Evolutionary conservation across 2,797 vertebrate species (phyloP).

Genomic region (Hypotaenidia okinawae): DNA sequence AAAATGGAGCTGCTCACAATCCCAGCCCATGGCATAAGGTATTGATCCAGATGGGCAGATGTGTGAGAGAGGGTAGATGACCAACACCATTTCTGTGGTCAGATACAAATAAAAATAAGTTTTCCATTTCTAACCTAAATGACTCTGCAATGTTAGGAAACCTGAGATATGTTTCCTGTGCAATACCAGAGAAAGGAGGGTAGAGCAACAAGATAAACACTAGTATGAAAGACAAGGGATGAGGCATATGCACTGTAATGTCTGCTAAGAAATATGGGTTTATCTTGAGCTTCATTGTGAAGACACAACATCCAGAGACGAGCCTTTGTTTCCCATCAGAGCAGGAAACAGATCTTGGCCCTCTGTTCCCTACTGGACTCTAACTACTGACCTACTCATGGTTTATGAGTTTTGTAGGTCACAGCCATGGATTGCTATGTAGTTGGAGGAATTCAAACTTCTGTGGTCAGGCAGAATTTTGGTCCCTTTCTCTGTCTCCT

Average conservation of each 20-base stretch:
- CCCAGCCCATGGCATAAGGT: not conserved
- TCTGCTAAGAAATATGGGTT: not conserved
- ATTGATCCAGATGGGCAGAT: not conserved
- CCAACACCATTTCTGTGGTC: not conserved
- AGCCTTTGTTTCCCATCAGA: not conserved
- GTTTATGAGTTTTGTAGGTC: not conserved
- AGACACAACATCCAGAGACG: not conserved
- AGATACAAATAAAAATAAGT: not conserved
- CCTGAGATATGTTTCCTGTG: not conserved
- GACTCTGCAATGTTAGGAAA: not conserved
- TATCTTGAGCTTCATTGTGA: not conserved
- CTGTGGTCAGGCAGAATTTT: not conserved
- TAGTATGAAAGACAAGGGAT: not conserved
- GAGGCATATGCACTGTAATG: not conserved
- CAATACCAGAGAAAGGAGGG: not conserved
- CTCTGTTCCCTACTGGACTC: not conserved
- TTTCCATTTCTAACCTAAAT: not conserved
- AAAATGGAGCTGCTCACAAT: not conserved
- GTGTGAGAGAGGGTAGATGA: not conserved
- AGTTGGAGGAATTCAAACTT: not conserved
- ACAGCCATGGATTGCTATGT: not conserved
- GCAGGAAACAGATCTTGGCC: not conserved
- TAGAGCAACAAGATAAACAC: not conserved
- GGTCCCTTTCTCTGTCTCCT: not conserved
- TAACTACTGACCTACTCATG: not conserved